phyloP scores from a whole-genome alignment of 2,888 invertebrate genomes.

The Willowsia nigromaculata region DNA sequence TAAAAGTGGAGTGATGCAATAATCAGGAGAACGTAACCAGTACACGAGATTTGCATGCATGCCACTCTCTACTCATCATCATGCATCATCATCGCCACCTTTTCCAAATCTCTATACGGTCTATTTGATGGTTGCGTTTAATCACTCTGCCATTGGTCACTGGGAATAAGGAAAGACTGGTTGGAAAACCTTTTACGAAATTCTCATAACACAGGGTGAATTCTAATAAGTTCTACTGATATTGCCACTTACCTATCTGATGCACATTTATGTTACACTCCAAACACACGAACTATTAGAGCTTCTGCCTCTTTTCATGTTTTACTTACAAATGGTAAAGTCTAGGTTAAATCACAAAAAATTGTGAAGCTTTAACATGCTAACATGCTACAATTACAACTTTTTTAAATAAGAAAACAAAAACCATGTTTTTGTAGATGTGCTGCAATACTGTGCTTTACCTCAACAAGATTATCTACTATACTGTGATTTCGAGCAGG shows the following conservation, averaged over 20 bases:
- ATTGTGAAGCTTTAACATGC: conserved; percentile 1
- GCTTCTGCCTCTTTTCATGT: not conserved
- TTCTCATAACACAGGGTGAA: conserved; percentile 67
- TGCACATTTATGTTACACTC: not conserved
- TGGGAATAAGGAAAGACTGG: conserved; percentile 64
- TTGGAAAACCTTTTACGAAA: conserved; percentile 70
- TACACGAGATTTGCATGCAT: conserved; percentile 7
- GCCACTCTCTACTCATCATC: not conserved
- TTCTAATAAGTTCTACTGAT: conserved; percentile 25
- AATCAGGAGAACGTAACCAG: not conserved
- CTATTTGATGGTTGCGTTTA: not conserved
- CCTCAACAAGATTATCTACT: not conserved
- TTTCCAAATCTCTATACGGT: not conserved
- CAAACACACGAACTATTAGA: conserved; percentile 11
- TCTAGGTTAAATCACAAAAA: conserved; percentile 56
- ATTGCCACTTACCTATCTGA: not conserved
- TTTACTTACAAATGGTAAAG: conserved; percentile 19
- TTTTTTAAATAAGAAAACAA: conserved; percentile 32
- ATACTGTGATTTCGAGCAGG: too few relatives aligned
- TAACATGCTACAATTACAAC: conserved; percentile 40
- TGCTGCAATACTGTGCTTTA: conserved; percentile 5
- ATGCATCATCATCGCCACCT: not conserved
- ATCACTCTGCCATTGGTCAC: conserved; percentile 62
- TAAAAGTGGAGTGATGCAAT: conserved; percentile 60
- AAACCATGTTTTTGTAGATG: not conserved